These are phyloP conservation scores for Lepidonotus clava DNA, from an alignment of 2,888 invertebrate genomes.

Conservation along the genomic window DNA sequence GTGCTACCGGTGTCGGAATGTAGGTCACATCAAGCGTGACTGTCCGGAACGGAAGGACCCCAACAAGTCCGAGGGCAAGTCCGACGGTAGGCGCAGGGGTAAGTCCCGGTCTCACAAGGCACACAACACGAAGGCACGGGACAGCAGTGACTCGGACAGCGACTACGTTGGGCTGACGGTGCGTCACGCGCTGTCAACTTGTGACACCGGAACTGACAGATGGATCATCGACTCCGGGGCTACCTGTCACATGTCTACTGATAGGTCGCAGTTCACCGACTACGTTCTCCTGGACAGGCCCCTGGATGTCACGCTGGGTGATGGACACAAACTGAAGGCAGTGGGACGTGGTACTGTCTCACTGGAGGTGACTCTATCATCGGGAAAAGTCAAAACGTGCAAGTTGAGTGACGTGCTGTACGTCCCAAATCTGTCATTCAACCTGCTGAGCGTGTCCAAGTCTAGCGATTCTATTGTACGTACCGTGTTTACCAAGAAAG, in stretches of 20 bases:
- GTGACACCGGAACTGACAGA: not conserved
- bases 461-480: not conserved
- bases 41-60: not conserved
- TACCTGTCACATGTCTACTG: conserved; percentile 47
- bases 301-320: conserved; percentile 38
- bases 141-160: not conserved
- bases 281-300: not conserved
- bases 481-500: conserved; percentile 21
- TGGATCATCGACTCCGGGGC: conserved; percentile 58
- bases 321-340: conserved; percentile 50
- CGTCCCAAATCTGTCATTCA: conserved; percentile 50
- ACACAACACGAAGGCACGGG: not conserved
- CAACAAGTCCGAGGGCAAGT: conserved; percentile 23
- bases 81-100: not conserved
- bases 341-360: conserved; percentile 45
- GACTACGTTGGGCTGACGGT: conserved; percentile 37
- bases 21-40: conserved; percentile 39
- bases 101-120: conserved; percentile 34
- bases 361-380: not conserved
- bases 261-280: not conserved
- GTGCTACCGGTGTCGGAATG: conserved; percentile 31
- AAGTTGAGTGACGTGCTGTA: conserved; percentile 47
- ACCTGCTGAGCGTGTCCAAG: conserved; percentile 53
- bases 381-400: not conserved
- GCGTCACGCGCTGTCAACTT: conserved; percentile 38